phyloP scores from a whole-genome alignment of 1,140 invertebrate species.

The Argopecten irradians region DNA sequence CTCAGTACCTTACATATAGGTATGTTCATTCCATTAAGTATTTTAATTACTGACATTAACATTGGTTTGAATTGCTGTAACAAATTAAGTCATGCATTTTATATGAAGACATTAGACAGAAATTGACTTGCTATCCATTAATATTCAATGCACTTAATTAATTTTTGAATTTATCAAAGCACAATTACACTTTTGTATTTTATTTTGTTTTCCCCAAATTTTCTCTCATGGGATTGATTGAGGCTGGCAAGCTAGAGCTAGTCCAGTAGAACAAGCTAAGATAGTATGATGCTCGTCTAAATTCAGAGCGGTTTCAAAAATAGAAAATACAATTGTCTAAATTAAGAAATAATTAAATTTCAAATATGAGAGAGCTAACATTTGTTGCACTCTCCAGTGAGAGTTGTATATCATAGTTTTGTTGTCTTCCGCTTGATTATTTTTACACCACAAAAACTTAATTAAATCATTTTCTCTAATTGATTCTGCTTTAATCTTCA shows the following conservation, averaged over 20 bases:
- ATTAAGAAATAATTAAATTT: conserved; percentile 9
- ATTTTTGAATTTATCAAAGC: no score
- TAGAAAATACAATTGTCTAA: not conserved
- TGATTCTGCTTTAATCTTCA: not conserved
- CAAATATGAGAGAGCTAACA: not conserved
- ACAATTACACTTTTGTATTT: no score
- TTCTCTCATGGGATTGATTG: not conserved
- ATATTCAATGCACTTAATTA: no score
- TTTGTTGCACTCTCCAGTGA: no score
- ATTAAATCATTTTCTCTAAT: not conserved
- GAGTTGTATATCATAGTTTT: not conserved
- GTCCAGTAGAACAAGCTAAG: not conserved
- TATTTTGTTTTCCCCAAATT: not conserved
- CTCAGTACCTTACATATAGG: no score
- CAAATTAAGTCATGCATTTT: no score
- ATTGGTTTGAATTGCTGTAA: no score
- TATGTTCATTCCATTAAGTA: no score
- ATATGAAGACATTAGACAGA: no score
- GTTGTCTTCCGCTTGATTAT: not conserved
- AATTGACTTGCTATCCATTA: no score
- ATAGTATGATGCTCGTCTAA: not conserved
- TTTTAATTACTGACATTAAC: no score
- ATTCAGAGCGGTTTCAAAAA: not conserved
- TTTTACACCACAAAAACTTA: not conserved
- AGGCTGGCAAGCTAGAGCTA: not conserved